Evolutionary conservation across 2,797 vertebrate species (phyloP), one percentile per base, ranked within the genome.

Genomic region (Amazona finschi): DNA sequence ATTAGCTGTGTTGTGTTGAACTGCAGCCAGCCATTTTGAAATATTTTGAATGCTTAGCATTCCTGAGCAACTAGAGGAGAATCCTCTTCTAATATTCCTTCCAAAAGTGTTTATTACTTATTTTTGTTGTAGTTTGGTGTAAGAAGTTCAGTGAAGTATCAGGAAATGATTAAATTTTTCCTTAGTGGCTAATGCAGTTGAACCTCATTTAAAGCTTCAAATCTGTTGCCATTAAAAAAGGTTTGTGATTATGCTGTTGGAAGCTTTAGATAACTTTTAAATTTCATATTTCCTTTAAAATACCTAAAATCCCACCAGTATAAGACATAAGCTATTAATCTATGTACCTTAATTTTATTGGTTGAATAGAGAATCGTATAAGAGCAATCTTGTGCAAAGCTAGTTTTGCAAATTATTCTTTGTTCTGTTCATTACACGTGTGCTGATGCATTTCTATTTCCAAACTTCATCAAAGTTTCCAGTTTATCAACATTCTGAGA

Each of bases 151-250:
- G 46, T 72, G 49, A 83, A 80, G 11, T 80, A 69, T 75, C 52
- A 75, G 82, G 89, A 96, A 87, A 85, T 80, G 28, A 46, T 17
- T 80, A 46, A 38, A 66, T 87, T 92, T 94, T 94, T 92, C 33
- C 49, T 16, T 73, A 50, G 43, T 89, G 86, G 78, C 39, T 85
- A 86, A 85, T 64, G 33, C 24, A 87, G 49, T 91, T 57, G 77
- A 85, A 85, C 18, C 13, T 75, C 66, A 75, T 83, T 86, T 82
- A 87, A 82, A 86, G 44, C 64, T 79, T 70, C 19, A n/a, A 81
- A 72, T 84, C 36, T 53, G 43, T 70, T 93, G 72, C 38, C 11
- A 25, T 19, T 88, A 58, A 67, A 93, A 76, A 84, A 61, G 28
- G 16, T 47, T 58, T 82, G 61, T 0, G 16, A 39, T 58, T 70